Conservation (phyloP, 2,888 invertebrate species). For the Scelioninae gen. 2 region DNA sequence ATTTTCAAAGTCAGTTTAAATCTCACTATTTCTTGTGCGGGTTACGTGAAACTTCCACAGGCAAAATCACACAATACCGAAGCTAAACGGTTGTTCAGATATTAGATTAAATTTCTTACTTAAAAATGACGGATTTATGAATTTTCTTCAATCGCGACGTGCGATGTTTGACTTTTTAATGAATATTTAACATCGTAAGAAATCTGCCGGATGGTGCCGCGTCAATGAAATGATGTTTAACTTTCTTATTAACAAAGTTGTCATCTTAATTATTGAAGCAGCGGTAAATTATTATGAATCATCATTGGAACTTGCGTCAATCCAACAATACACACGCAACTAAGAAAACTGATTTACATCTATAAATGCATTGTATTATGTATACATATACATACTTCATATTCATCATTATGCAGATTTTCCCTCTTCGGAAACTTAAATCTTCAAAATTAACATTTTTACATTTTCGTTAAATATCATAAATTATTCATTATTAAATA, state of each 20-base stretch:
- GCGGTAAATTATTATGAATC: constrained; percentile 18
- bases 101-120: constrained; percentile 39
- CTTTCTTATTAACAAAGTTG: constrained; percentile 32
- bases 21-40: constrained; percentile 13
- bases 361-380: no score
- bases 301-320: not conserved
- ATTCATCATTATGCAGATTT: no score
- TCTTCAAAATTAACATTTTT: no score
- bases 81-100: constrained; percentile 36
- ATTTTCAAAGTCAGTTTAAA: constrained; percentile 50
- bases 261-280: constrained; percentile 19
- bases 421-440: no score
- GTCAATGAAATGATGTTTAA: constrained; percentile 21
- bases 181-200: constrained; percentile 26
- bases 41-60: constrained; percentile 39
- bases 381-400: no score
- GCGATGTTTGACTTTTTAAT: constrained; percentile 38
- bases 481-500: no score
- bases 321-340: no score
- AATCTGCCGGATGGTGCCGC: constrained; percentile 9
- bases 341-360: no score
- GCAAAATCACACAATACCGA: constrained; percentile 36
- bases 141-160: constrained; percentile 26
- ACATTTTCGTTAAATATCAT: no score
- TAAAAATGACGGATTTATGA: constrained; percentile 43